Evolutionary conservation across 2,888 invertebrate species (phyloP), one percentile per base, ranked within the genome.

Genomic region (Ennomos erosarius): DNA sequence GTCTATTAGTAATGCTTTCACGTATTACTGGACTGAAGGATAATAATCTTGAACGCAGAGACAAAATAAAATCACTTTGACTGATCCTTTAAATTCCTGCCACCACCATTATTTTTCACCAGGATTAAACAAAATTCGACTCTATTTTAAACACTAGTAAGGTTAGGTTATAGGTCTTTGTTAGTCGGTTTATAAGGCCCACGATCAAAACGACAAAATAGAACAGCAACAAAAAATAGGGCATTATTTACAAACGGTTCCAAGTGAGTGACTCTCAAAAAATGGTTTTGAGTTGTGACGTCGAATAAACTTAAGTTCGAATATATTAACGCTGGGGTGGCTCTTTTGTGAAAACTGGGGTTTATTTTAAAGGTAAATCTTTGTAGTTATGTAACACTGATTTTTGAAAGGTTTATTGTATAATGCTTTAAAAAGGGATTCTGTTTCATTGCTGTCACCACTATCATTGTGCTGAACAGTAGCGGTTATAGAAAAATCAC

Each of bases 11-110:
- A 52, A 62, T 59, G 49, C 49, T 52, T 62, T 51, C 61, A 59
- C 55, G 58, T 61, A 53, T 50, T 34, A 62, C 53, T 47, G 43
- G 44, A 55, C 53, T 48, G 57, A 49, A 59, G 43, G 62, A 59
- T 65, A 53, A 65, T 59, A 54, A 49, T 50, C 47, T 59, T 26
- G 38, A 47, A 50, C 40, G 48, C n/a, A 52, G 61, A 61, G 58
- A 61, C 55, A 59, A 55, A 64, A 54, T 64, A 64, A 61, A 64
- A 64, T 61, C 50, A 63, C 44, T 59, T n/a, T 43, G 48, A 55
- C 53, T 49, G 49, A 44, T 59, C 53, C 59, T 54, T 50, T 42
- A 53, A 58, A 55, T 62, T 59, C 54, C 59, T 48, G 42, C n/a
- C 10, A 34, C 11, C 5, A 44, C 48, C 47, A 55, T 3, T 12